Conservation (phyloP, 1,140 invertebrate species). For the Trinorchestia longiramus region DNA sequence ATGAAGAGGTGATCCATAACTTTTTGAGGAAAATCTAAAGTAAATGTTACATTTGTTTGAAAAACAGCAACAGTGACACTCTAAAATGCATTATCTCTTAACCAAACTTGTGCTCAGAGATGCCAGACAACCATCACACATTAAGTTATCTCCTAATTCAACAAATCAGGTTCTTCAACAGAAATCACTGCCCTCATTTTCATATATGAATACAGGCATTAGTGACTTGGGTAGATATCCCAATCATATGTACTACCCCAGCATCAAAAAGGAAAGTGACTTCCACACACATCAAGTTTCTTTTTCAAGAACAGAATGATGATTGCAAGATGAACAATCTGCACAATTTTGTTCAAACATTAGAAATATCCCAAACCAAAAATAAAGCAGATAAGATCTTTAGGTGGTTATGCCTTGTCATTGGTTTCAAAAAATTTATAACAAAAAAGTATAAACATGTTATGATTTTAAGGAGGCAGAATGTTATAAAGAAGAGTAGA, state of each 20-base stretch:
- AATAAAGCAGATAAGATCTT: background rate
- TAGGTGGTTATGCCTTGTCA: background rate
- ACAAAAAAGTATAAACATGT: background rate
- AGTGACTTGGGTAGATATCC: background rate
- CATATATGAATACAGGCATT: background rate
- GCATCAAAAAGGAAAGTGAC: background rate
- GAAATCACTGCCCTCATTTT: background rate
- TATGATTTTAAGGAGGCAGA: too few species aligned
- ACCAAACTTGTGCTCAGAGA: background rate
- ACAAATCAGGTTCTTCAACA: background rate
- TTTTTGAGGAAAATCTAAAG: too few species aligned
- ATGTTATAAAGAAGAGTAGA: too few species aligned
- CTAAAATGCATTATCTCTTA: background rate
- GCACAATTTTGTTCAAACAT: background rate
- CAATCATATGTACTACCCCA: background rate
- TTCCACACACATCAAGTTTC: background rate
- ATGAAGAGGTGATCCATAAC: too few species aligned
- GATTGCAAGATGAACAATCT: background rate
- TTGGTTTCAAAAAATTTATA: background rate
- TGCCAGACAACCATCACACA: too few species aligned
- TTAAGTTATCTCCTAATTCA: background rate
- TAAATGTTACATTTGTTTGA: background rate
- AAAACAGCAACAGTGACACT: background rate
- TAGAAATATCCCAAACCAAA: background rate
- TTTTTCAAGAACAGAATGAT: background rate